Base-by-base conservation (phyloP, 2,113 vertebrate species). In the Lanius ludovicianus region DNA sequence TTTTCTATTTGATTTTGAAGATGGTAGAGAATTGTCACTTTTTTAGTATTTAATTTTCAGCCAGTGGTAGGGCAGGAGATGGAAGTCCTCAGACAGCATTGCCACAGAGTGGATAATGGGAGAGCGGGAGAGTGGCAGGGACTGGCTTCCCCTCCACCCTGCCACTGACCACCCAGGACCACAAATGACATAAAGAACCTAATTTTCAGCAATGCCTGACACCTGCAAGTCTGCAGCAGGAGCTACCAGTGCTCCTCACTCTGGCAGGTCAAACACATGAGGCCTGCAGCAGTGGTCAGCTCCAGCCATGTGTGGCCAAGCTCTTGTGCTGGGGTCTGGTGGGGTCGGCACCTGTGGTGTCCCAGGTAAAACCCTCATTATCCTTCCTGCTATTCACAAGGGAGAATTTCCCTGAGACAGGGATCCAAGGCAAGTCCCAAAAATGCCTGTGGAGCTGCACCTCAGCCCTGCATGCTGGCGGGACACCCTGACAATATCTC, bases 381-480 rank as follows among this genome's bases (percentile, higher is more conserved):
- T 4, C 62, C 52, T n/a, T 85, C 28, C 30, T 50, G 49, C 28
- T 49, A 1, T 37, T 11, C 13, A 18, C 17, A 60, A 33, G 18
- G 11, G 50, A 74, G 44, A 3, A 20, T 4, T 39, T 70, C 52
- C 6, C 3, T 57, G 47, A 57, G 19, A n/a, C 15, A 20, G 4
- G 3, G 3, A 55, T 39, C 22, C 12, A 21, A 55, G 30, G 11
- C 44, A 49, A 87, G 47, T 9, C 42, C 57, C 8, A 0, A 42
- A 55, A 59, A 55, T 1, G 35, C n/a, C 91, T 42, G 62, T 1
- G 16, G 49, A 67, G 56, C 33, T 42, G 16, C 1, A 0, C 10
- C 13, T 22, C 68, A 24, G 35, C 28, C 55, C 73, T 49, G 17
- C 0, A 0, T 7, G 67, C 13, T 4, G 3, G 5, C 1, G 1